phyloP scores from a whole-genome alignment of 2,888 invertebrate genomes.

The Deroplatys truncata region DNA sequence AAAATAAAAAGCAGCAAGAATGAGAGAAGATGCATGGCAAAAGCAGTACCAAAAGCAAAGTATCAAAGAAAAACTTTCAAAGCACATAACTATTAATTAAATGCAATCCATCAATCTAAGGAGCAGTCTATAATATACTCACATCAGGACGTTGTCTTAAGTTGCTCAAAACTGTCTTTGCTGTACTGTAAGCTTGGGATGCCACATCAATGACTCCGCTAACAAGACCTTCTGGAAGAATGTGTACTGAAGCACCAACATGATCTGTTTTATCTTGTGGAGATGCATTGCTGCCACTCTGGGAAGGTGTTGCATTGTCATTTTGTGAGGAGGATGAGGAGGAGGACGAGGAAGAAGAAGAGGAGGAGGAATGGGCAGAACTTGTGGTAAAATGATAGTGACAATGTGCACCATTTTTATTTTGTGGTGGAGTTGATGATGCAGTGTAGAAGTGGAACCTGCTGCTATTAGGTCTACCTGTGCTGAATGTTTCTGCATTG shows the following conservation, averaged over 20 bases:
- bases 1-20: no score
- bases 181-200: constrained; percentile 45
- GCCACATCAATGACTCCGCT: constrained; percentile 46
- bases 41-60: no score
- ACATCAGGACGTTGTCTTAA: constrained; percentile 36
- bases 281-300: background rate
- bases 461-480: background rate
- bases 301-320: background rate
- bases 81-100: no score
- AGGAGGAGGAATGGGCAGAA: background rate
- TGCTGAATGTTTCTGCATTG: background rate
- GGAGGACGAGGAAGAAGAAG: background rate
- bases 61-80: no score
- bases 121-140: background rate
- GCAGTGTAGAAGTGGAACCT: background rate
- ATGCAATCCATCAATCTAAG: no score
- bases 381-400: background rate
- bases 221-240: constrained; percentile 44
- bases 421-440: background rate
- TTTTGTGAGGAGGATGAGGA: background rate
- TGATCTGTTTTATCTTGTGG: background rate
- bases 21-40: no score
- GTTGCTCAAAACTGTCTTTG: constrained; percentile 45
- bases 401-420: background rate
- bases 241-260: constrained; percentile 35